A percentile compares a stretch with the other conserved stretches of the same genome.
Conservation (phyloP, 92 coral and sea anemone genomes). For the Ricordea florida region DNA sequence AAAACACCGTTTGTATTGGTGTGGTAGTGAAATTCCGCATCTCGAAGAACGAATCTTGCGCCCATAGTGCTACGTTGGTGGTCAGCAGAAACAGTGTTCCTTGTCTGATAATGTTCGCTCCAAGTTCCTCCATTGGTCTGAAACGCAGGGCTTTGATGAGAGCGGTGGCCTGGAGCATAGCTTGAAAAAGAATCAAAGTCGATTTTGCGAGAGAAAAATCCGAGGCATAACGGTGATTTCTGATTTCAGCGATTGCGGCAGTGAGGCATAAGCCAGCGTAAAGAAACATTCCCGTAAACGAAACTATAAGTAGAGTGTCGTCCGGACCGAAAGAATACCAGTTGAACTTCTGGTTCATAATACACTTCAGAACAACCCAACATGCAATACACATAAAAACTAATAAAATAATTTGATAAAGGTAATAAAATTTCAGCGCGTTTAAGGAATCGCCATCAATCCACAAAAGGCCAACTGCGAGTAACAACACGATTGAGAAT, state of each 20-base stretch:
- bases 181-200: conserved; percentile 76
- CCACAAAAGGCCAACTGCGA: conserved; percentile 92
- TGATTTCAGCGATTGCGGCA: conserved; percentile 92
- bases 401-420: conserved; percentile 75
- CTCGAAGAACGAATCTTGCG: conserved; percentile 93
- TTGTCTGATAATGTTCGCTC: conserved; percentile 91
- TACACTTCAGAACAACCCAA: conserved; percentile 89
- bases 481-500: conserved; percentile 82
- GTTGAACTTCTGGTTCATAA: conserved; percentile 84
- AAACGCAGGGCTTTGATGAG: conserved; percentile 93
- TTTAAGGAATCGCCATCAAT: conserved; percentile 75
- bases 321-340: conserved; percentile 96
- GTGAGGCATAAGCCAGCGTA: conserved; percentile 92
- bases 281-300: conserved; percentile 88
- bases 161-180: conserved; percentile 92
- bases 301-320: conserved; percentile 81
- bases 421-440: conserved; percentile 87
- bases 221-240: conserved; percentile 73
- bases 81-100: conserved; percentile 92
- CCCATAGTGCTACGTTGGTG: conserved; percentile 94
- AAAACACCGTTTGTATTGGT: conserved; percentile 90
- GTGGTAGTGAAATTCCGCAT: conserved; percentile 88
- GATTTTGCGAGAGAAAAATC: conserved; percentile 87
- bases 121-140: conserved; percentile 80
- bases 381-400: conserved; percentile 88